Conservation (phyloP, 1,140 invertebrate species). For the Drosophila ercepeae region DNA sequence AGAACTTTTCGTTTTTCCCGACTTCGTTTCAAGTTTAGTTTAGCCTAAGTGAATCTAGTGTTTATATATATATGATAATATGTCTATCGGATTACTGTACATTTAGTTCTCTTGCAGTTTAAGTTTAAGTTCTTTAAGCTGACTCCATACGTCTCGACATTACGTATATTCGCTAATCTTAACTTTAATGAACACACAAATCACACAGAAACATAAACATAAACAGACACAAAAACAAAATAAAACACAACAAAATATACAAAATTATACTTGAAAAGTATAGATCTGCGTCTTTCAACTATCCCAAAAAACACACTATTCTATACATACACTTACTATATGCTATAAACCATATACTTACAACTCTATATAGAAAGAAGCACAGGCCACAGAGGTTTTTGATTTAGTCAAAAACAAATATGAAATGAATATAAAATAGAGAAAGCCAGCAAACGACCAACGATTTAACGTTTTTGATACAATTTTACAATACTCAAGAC, state of each 20-base stretch:
- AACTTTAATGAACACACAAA: constrained; percentile 28
- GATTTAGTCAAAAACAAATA: constrained; percentile 13
- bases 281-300: constrained; percentile 58
- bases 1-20: constrained; percentile 20
- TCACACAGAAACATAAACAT: too few species aligned
- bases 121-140: constrained; percentile 72
- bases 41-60: constrained; percentile 78
- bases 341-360: constrained; percentile 35
- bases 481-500: constrained; percentile 47
- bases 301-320: constrained; percentile 30
- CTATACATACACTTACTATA: constrained; percentile 38
- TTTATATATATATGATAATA: constrained; percentile 66
- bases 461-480: constrained; percentile 68
- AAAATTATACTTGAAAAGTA: constrained; percentile 61
- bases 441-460: constrained; percentile 48
- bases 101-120: constrained; percentile 75
- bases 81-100: constrained; percentile 58
- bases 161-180: constrained; percentile 62
- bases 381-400: constrained; percentile 53
- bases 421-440: too few species aligned
- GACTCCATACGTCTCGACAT: constrained; percentile 41
- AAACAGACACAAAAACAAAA: constrained; percentile 39
- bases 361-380: constrained; percentile 16
- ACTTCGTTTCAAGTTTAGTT: constrained; percentile 68
- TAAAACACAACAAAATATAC: constrained; percentile 56